These are phyloP conservation scores for Akabosia matsudoensis DNA, from an alignment of 1,140 invertebrate species.

Conservation along the genomic window DNA sequence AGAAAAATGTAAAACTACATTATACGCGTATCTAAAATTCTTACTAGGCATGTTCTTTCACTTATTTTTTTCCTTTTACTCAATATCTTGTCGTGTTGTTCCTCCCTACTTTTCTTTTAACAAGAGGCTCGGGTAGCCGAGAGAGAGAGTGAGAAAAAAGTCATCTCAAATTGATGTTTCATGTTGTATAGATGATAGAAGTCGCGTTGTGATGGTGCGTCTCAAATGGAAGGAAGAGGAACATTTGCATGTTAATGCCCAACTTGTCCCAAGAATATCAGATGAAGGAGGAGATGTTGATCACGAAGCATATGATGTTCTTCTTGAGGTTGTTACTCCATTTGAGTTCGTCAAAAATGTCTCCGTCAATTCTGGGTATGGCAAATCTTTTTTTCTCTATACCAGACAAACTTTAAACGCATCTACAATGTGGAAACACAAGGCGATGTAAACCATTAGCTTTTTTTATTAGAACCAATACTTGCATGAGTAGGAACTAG, in stretches of 20 bases:
- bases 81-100: neutral
- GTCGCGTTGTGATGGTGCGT: constrained; percentile 32
- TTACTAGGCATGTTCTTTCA: neutral
- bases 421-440: no score
- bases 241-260: constrained; percentile 43
- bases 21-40: no score
- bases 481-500: no score
- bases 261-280: constrained; percentile 35
- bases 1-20: no score
- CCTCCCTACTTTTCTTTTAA: neutral
- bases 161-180: constrained; percentile 38
- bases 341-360: constrained; percentile 43
- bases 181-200: constrained; percentile 41
- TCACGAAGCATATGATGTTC: constrained; percentile 34
- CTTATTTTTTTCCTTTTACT: neutral
- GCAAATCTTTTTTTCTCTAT: neutral
- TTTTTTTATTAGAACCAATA: no score
- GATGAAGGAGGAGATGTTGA: constrained; percentile 27
- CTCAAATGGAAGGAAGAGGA: constrained; percentile 37
- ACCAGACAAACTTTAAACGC: neutral
- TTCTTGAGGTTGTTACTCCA: constrained; percentile 40
- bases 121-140: neutral
- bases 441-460: no score
- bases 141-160: constrained; percentile 25
- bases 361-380: constrained; percentile 29